Evolutionary conservation across 2,888 invertebrate genomes (phyloP), one percentile per base, ranked within the genome.

Genomic region (Halocaridina rubra): DNA sequence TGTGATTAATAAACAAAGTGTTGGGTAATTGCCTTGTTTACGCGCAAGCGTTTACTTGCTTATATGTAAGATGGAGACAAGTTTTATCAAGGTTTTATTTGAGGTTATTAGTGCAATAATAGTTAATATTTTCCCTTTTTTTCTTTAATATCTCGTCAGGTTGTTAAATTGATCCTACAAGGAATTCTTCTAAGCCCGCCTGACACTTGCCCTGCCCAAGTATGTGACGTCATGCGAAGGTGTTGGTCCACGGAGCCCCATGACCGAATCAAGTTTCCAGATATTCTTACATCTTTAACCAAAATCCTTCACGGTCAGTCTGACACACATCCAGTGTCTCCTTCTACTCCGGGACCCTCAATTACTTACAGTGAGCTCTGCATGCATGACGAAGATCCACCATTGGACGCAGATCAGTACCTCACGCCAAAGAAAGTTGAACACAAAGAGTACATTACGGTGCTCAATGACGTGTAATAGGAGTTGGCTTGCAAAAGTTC

Each of bases 241-340:
- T 96, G 96, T 89, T 96, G 96, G 96, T 94, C 94, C 89, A 93
- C 94, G 0, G 96, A 96, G 89, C 95, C 96, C 0, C 93, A 94
- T 79, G 95, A 96, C 89, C 92, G 97, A 76, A 93, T 95, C 69
- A 93, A 92, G 22, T 96, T 97, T 90, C 91, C 93, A 29, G 94
- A 94, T 88, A 94, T 96, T 89, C 93, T 93, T 90, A 93, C 24
- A 4, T 39, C 33, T 22, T 71, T 89, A 22, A 64, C 69, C 30
- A 59, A 59, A 0, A n/a, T 82, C 22, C 71, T 59, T 30, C 33
- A 61, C 16, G 59, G 57, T 13, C 24, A 27, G 53, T 33, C 33
- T 10, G 22, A n/a, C 8, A 46, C 75, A 16, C 59, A 24, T 27
- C 59, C 72, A 22, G 10, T 59, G 4, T 7, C 72, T 16, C 30